Percentiles rank a stretch among this genome's conserved stretches.
phyloP scores from a whole-genome alignment of 2,113 vertebrate species.

The Leptosomus discolor region DNA sequence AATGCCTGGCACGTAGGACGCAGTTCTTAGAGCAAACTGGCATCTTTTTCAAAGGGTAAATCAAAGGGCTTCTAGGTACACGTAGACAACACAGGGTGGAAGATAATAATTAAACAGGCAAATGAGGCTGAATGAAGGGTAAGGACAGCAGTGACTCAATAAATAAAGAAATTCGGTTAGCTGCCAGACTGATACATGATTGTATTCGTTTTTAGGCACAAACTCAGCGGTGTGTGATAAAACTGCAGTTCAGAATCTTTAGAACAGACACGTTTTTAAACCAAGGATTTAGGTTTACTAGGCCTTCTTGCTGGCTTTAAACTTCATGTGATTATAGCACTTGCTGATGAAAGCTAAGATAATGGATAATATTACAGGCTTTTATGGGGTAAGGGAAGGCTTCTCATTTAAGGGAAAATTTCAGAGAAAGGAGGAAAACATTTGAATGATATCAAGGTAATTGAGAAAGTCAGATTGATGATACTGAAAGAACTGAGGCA shows the following conservation, averaged over 20 bases:
- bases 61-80: background rate
- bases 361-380: background rate
- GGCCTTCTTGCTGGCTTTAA: background rate
- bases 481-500: background rate
- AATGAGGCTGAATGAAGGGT: background rate
- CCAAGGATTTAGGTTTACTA: background rate
- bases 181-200: background rate
- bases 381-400: background rate
- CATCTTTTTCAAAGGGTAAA: background rate
- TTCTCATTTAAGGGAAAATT: background rate
- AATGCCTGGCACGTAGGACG: fast-evolving
- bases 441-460: background rate
- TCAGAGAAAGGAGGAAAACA: background rate
- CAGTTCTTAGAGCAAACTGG: background rate
- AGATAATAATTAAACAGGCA: background rate
- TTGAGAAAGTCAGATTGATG: background rate
- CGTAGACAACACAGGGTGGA: background rate
- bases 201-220: background rate
- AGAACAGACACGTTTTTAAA: background rate
- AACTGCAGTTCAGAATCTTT: background rate
- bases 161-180: background rate
- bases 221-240: background rate
- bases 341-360: background rate
- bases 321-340: background rate
- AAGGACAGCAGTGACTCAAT: background rate